A percentile compares a stretch with the other conserved stretches of the same genome.
Evolutionary conservation across 1,140 invertebrate genomes (phyloP).

Genomic region (Whitmania pigra): DNA sequence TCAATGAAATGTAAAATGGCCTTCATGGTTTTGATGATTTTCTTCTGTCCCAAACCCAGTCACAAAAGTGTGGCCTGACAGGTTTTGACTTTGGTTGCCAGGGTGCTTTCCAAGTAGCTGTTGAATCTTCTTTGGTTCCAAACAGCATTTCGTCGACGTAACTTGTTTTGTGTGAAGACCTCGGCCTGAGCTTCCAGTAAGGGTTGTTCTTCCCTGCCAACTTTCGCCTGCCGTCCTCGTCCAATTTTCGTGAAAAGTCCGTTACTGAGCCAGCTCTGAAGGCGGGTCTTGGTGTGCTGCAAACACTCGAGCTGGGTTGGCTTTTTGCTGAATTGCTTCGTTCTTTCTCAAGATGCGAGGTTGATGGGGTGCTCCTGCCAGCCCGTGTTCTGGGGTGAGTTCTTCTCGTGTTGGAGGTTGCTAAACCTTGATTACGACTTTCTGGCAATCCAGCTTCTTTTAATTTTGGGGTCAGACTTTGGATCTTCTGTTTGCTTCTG

Average conservation of each 20-base stretch:
- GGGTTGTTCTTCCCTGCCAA: not conserved
- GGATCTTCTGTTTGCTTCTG: too few relatives aligned
- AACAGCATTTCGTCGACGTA: constrained; percentile 1
- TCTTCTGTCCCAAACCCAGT: constrained; percentile 2
- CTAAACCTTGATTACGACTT: too few relatives aligned
- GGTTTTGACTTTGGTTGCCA: not conserved
- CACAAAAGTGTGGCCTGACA: not conserved
- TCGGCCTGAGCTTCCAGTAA: constrained; percentile 1
- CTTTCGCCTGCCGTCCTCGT: constrained; percentile 1
- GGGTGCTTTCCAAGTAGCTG: not conserved
- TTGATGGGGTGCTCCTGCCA: too few relatives aligned
- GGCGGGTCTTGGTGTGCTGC: not conserved
- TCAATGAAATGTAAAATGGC: too few relatives aligned
- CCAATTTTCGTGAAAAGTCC: constrained; percentile 1
- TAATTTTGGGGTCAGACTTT: too few relatives aligned
- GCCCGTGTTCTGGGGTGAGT: too few relatives aligned
- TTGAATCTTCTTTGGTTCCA: not conserved
- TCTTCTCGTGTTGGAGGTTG: too few relatives aligned
- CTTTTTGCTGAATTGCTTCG: too few relatives aligned
- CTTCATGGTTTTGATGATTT: not conserved
- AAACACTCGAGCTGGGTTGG: too few relatives aligned
- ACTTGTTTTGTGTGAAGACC: not conserved
- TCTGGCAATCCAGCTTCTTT: too few relatives aligned
- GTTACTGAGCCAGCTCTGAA: constrained; percentile 3
- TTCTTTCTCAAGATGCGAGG: too few relatives aligned